Evolutionary conservation across 2,113 vertebrate genomes (phyloP), one percentile per base, ranked within the genome.

Genomic region (Menidia beryllina): DNA sequence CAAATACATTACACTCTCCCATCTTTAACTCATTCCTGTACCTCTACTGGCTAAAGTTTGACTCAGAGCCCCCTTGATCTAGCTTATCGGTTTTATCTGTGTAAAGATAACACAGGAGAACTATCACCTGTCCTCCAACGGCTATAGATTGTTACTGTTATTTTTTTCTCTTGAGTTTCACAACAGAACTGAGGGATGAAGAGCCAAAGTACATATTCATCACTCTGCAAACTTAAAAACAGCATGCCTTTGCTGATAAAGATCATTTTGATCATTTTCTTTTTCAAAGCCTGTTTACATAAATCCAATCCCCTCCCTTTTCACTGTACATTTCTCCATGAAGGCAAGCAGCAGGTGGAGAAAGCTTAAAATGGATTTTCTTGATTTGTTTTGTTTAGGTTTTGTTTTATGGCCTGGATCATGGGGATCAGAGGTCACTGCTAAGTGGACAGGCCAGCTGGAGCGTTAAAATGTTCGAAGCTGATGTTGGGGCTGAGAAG

Each of bases 271-370:
- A 34, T 25, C 20, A 20, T 51, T 10, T 17, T 41, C 45, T 41
- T 2, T 2, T 54, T 53, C 27, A 54, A 64, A 38, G 49, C 52
- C 39, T 27, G 25, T 53, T 64, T 23, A 25, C 30, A 39, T 38
- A 51, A 51, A 63, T 38, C 12, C 8, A 19, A 14, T 24, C 36
- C 30, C 49, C 17, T 1, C 53, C 50, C n/a, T n/a, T 38, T 47
- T 43, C 24, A 11, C 6, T 45, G 17, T 24, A 13, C 20, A 30
- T n/a, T 25, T 14, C 12, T 30, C 23, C 50, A 15, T 25, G 21
- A 61, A 51, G 83, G 79, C 83, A 82, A 84, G 20, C 52, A 59
- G 48, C 81, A 85, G 75, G 81, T 85, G 81, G 50, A 24, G 65
- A 58, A 47, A 55, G 38, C 61, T 8, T 4, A 55, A 34, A 21